These are phyloP conservation scores for Notocelia uddmanniana DNA, from an alignment of 2,888 invertebrate genomes.

Conservation along the genomic window DNA sequence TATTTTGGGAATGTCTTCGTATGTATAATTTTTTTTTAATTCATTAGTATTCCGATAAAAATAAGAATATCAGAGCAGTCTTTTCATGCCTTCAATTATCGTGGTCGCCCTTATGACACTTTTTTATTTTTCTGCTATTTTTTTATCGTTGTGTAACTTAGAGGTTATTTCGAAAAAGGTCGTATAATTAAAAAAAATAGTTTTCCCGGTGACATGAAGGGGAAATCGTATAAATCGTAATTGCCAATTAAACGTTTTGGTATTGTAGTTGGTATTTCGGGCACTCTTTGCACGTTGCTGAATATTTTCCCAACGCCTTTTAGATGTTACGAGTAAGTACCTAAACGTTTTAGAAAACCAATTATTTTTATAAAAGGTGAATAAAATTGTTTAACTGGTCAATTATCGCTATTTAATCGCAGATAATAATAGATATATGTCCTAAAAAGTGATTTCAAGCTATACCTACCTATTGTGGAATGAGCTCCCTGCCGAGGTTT, in stretches of 20 bases:
- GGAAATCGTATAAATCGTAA: constrained; percentile 28
- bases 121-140: constrained; percentile 2
- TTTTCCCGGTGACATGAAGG: neutral
- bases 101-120: neutral
- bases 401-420: no score
- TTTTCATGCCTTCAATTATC: neutral
- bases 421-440: no score
- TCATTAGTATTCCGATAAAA: neutral
- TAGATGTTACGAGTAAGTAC: neutral
- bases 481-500: no score
- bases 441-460: no score
- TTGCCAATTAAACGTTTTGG: constrained; percentile 28
- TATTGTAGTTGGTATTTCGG: neutral
- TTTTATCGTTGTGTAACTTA: neutral
- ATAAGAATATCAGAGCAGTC: neutral
- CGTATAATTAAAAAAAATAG: neutral
- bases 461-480: no score
- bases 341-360: neutral
- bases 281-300: constrained; percentile 11
- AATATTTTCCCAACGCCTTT: neutral
- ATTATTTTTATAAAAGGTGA: constrained; percentile 3
- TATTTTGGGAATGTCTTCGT: neutral
- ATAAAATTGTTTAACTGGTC: neutral
- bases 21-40: neutral
- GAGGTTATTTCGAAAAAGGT: neutral